A percentile compares a stretch with the other conserved stretches of the same genome.
Evolutionary conservation across 2,888 invertebrate species (phyloP).

Genomic region (Prenolepis imparis): DNA sequence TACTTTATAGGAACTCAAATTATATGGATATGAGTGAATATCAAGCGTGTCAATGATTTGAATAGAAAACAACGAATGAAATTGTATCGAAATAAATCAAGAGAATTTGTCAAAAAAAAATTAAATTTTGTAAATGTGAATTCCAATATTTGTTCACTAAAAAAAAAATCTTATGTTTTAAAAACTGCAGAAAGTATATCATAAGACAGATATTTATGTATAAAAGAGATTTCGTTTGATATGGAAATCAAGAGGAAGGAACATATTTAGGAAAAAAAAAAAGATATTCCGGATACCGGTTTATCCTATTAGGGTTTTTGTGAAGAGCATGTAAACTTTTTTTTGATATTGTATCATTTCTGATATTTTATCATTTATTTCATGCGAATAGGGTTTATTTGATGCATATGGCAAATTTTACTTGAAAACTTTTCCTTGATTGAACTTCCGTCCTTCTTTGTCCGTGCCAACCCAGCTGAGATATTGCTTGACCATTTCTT

Average conservation of each 20-base stretch:
- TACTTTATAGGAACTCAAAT: neutral
- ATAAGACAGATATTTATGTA: neutral
- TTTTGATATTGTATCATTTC: constrained; percentile 64
- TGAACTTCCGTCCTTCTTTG: constrained; percentile 96
- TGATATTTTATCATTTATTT: constrained; percentile 71
- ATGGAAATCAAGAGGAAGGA: constrained; percentile 57
- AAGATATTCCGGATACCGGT: constrained; percentile 33
- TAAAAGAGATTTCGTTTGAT: constrained; percentile 7
- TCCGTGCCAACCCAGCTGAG: constrained; percentile 96
- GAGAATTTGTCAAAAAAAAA: neutral
- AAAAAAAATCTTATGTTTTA: neutral
- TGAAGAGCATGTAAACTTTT: constrained; percentile 69
- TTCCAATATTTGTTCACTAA: neutral
- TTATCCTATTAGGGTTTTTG: constrained; percentile 66
- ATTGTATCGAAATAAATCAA: constrained; percentile 1
- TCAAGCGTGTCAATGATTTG: neutral
- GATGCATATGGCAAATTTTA: constrained; percentile 87
- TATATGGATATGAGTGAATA: neutral
- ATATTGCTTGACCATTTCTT: constrained; percentile 95
- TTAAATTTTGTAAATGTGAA: neutral
- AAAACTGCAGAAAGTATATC: neutral
- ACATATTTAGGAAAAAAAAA: constrained; percentile 53
- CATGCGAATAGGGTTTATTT: constrained; percentile 80
- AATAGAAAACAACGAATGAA: constrained; percentile 3
- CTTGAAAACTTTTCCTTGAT: constrained; percentile 99